phyloP scores from a whole-genome alignment of 2,797 vertebrate genomes.

The Leptoclinus maculatus region DNA sequence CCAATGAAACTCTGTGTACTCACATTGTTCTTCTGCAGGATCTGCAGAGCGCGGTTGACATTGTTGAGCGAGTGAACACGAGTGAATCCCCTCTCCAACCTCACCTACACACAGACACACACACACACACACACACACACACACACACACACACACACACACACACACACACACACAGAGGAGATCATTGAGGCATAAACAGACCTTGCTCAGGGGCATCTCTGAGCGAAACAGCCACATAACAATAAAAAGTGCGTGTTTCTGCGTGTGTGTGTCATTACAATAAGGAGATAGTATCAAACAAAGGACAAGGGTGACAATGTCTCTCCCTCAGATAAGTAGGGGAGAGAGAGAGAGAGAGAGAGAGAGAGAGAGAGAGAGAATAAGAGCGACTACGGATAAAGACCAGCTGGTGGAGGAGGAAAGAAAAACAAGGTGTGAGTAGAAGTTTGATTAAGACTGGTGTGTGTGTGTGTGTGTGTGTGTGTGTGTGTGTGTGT shows the following conservation, averaged over 20 bases:
- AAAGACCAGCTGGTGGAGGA: not conserved
- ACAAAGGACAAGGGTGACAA: slow-evolving; percentile 32
- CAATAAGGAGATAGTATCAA: slow-evolving; percentile 36
- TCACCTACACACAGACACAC: slow-evolving; percentile 85
- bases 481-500: no score
- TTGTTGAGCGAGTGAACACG: slow-evolving; percentile 98
- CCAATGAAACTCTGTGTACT: slow-evolving; percentile 78
- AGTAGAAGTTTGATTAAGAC: slow-evolving; percentile 38
- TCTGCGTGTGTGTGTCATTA: slow-evolving; percentile 24
- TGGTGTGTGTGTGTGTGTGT: no score
- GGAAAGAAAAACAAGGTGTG: slow-evolving; percentile 20
- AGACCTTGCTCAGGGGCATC: slow-evolving; percentile 45
- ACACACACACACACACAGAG: slow-evolving; percentile 31
- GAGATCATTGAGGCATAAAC: slow-evolving; percentile 35
- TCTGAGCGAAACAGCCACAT: slow-evolving; percentile 23
- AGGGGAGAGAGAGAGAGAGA: not conserved
- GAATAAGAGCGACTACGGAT: not conserved
- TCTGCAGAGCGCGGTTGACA: slow-evolving; percentile 96
- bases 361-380: not conserved
- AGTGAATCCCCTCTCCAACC: slow-evolving; percentile 94
- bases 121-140: slow-evolving; percentile 50
- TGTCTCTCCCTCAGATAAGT: slow-evolving; percentile 9
- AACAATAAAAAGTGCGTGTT: slow-evolving; percentile 36
- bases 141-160: slow-evolving; percentile 46
- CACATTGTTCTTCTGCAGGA: slow-evolving; percentile 98